Evolutionary conservation across 2,797 vertebrate species (phyloP), one percentile per base, ranked within the genome.

Genomic region (Danio jaintianensis): DNA sequence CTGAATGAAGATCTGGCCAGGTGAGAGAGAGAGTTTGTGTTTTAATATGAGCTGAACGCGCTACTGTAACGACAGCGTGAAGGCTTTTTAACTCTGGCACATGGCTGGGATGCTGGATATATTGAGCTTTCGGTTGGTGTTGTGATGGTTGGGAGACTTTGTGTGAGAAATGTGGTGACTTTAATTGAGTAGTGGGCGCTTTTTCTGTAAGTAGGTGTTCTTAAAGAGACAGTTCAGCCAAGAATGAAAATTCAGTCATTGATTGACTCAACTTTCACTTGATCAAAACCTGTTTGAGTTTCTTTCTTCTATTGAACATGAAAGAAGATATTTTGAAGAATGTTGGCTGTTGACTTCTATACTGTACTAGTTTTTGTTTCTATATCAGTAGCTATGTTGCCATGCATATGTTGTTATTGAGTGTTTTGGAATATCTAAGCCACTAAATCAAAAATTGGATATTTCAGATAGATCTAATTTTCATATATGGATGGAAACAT

Each of bases 1-100:
- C 69, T 72, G 64, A 83, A 67, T 81, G 70, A 56, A 61, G 50
- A 84, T 78, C 69, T 53, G 74, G 53, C 66, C 71, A 81, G 85
- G 85, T 84, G 70, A 86, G 82, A 56, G 79, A 50, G 53, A 73
- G 68, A 53, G 55, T 74, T 8, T 80, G 12, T 50, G 45, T 13
- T 47, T 11, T 16, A 29, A 38, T 40, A 1, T 50, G 40, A 10
- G 22, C 42, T 62, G 47, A n/a, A 52, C 22, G 38, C 38, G 22
- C 5, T 69, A 18, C 47, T 29, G 20, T 29, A 29, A 61, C 16
- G 58, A 13, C 29, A 38, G 58, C 4, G 29, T 38, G 15, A 38
- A 69, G 29, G 29, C 5, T 29, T 52, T 58, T 58, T 72, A 5
- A 45, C 56, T 12, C 70, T 58, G 70, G 70, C 18, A 15, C 2